These are phyloP conservation scores for Camponotus pennsylvanicus DNA, from an alignment of 1,140 invertebrate species.

Conservation along the genomic window DNA sequence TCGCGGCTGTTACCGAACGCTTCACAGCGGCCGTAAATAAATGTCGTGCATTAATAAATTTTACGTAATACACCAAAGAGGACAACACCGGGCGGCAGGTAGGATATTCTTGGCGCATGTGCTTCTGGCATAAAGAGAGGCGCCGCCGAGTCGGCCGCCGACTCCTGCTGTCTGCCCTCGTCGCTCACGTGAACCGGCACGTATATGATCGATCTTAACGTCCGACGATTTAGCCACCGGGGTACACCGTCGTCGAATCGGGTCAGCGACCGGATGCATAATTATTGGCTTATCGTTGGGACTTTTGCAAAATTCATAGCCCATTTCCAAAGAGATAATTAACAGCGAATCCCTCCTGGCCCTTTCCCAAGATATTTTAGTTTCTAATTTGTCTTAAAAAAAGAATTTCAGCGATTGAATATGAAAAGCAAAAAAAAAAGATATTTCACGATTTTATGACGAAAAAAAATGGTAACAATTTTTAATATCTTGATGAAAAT, in stretches of 20 bases:
- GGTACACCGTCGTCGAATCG: conserved; percentile 20
- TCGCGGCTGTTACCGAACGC: neutral
- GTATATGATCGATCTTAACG: conserved; percentile 55
- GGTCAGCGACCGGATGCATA: conserved; percentile 21
- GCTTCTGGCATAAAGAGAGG: conserved; percentile 64
- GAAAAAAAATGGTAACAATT: no score
- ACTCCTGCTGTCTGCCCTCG: conserved; percentile 36
- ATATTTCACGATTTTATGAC: neutral
- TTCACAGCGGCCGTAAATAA: conserved; percentile 8
- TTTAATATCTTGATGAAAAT: neutral
- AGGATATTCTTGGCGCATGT: conserved; percentile 62
- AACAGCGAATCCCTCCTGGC: neutral
- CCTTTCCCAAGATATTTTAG: neutral
- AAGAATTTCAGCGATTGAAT: neutral
- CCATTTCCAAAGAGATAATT: neutral
- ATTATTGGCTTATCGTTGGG: neutral
- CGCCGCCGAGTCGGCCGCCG: neutral
- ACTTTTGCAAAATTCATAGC: neutral
- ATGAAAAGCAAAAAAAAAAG: neutral
- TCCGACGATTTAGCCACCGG: conserved; percentile 55
- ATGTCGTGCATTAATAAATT: conserved; percentile 55
- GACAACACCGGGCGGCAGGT: conserved; percentile 19
- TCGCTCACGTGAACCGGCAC: conserved; percentile 4
- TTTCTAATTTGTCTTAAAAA: neutral
- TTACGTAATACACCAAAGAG: conserved; percentile 48